Evolutionary conservation across 2,888 invertebrate species (phyloP).

Genomic region (Rhaphigaster nebulosa): DNA sequence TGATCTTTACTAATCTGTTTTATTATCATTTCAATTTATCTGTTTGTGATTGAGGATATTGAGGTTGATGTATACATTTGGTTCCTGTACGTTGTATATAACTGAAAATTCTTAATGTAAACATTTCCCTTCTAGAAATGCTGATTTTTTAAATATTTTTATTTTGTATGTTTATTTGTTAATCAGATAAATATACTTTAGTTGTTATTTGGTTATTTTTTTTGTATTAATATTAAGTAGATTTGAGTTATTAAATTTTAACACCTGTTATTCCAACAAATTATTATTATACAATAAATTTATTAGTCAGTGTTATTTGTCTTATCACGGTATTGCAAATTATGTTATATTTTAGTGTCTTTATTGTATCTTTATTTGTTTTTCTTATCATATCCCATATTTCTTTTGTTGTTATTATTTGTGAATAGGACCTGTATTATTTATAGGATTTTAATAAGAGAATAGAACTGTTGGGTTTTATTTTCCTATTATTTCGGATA

Average conservation of each 20-base stretch:
- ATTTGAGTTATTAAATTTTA: constrained; percentile 26
- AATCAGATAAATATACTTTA: constrained; percentile 9
- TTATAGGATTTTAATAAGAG: constrained; percentile 50
- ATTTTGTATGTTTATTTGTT: neutral
- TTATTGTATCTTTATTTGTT: constrained; percentile 37
- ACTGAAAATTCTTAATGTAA: constrained; percentile 19
- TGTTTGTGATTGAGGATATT: constrained; percentile 1
- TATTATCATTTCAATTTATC: neutral
- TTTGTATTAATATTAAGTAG: constrained; percentile 11
- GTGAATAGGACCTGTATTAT: constrained; percentile 51
- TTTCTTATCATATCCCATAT: constrained; percentile 7
- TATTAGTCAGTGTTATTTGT: constrained; percentile 48
- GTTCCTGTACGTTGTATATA: constrained; percentile 33
- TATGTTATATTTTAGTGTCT: constrained; percentile 40
- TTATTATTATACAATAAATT: constrained; percentile 42
- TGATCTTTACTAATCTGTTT: constrained; percentile 37
- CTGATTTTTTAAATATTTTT: neutral
- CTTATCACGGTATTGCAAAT: neutral
- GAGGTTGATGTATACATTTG: neutral
- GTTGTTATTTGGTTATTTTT: constrained; percentile 20
- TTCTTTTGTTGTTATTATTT: constrained; percentile 54
- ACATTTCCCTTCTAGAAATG: constrained; percentile 30
- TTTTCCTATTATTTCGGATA: constrained; percentile 43
- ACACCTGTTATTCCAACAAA: constrained; percentile 49
- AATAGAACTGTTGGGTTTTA: constrained; percentile 44